Conservation (phyloP, 2,113 vertebrate species). For the Dipodomys ordii region DNA sequence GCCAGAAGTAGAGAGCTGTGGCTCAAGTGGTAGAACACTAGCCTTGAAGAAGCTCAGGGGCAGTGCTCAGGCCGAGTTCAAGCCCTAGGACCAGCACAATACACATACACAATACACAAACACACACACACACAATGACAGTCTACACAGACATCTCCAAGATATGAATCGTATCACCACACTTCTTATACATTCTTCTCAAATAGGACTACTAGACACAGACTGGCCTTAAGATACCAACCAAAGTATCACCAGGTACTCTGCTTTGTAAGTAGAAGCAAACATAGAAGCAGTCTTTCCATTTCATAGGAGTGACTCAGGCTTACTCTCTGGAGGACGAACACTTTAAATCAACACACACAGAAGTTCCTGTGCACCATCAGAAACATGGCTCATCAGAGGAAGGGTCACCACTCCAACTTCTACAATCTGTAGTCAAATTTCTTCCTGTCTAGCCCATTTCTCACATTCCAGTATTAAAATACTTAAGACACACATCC, state of each 20-base stretch:
- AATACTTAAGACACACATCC: background rate
- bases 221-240: slow-evolving; percentile 1
- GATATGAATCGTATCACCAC: background rate
- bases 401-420: background rate
- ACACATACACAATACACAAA: too few species aligned
- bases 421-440: background rate
- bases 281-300: background rate
- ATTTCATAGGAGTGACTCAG: background rate
- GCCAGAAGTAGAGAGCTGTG: too few species aligned
- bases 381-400: background rate
- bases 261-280: slow-evolving; percentile 19
- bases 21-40: too few species aligned
- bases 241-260: background rate
- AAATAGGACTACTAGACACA: background rate
- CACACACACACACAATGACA: too few species aligned
- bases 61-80: too few species aligned
- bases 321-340: background rate
- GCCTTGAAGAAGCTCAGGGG: too few species aligned
- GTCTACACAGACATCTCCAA: background rate
- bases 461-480: slow-evolving; percentile 15
- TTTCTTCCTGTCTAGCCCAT: background rate
- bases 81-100: too few species aligned
- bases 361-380: background rate
- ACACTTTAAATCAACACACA: background rate
- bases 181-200: slow-evolving; percentile 1